Evolutionary conservation across 1,140 invertebrate species (phyloP), one percentile per base, ranked within the genome.

Genomic region (Drosophila tropicalis): DNA sequence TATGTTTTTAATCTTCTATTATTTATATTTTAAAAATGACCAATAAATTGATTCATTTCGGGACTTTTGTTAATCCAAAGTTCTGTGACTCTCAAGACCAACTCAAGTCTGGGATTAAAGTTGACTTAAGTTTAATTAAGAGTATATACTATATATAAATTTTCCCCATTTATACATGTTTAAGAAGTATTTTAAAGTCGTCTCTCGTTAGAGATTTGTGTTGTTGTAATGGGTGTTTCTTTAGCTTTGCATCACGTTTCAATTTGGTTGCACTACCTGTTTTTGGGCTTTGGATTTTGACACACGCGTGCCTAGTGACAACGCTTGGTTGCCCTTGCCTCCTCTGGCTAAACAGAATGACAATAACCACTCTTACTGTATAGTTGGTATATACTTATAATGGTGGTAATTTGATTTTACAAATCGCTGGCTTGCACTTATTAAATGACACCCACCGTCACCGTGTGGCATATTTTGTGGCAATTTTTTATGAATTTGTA

Each of bases 351-450:
- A 10, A 12, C 65, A 34, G 7, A 47, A 19, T 6, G 5, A 7
- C 17, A 47, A 19, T 7, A 1, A 51, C 44, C 5, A n/a, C 34
- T 22, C 25, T 12, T 36, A 58, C 17, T 56, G 44, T 40, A 56
- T 83, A 29, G 29, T 29, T 29, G 29, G 75, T 84, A 82, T 47
- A 56, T 40, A 61, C 80, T 72, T 78, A 72, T 90, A 78, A 85
- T 83, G 71, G 74, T 47, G 39, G 71, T 81, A 90, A 90, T 90
- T 89, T 84, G 70, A 89, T 84, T 89, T 90, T 47, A 87, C 84
- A 89, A 89, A 84, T 89, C 81, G 81, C 83, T 78, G 68, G 85
- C 70, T 62, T 83, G 77, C 84, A 80, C 68, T 89, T 89, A 67
- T 73, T 72, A 70, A 83, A 69, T 75, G 69, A 57, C 65, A 64